Conservation (phyloP, 1,140 invertebrate genomes). For the Drosophila ananassae region DNA sequence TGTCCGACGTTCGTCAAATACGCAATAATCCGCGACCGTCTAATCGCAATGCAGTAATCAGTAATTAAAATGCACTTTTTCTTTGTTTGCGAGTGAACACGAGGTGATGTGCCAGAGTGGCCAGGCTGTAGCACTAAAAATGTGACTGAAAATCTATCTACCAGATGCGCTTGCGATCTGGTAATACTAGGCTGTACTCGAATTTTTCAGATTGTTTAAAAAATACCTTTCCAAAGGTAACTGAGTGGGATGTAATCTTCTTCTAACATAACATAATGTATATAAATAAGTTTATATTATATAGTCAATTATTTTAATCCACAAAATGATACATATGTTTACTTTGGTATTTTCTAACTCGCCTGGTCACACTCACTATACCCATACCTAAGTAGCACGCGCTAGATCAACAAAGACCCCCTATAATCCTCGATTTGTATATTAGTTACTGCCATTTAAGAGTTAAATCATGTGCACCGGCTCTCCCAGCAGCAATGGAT, state of each 20-base stretch:
- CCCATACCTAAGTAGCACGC: slow-evolving; percentile 36
- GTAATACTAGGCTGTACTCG: background rate
- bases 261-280: background rate
- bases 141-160: background rate
- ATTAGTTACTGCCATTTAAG: background rate
- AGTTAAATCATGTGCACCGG: slow-evolving; percentile 59
- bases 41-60: slow-evolving; percentile 62
- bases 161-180: background rate
- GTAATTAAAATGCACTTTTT: slow-evolving; percentile 80
- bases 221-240: background rate
- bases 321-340: too few relatives aligned
- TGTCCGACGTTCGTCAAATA: slow-evolving; percentile 33
- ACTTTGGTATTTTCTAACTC: background rate
- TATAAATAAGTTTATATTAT: background rate
- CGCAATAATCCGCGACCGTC: slow-evolving; percentile 41
- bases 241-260: background rate
- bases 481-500: slow-evolving; percentile 66
- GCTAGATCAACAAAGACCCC: slow-evolving; percentile 51
- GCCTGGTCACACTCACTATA: background rate
- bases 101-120: slow-evolving; percentile 60
- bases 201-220: background rate
- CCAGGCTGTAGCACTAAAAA: slow-evolving; percentile 11
- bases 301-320: background rate
- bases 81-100: slow-evolving; percentile 80
- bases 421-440: slow-evolving; percentile 11